Conservation (phyloP, 1,140 invertebrate genomes). For the Brachionus calyciflorus region DNA sequence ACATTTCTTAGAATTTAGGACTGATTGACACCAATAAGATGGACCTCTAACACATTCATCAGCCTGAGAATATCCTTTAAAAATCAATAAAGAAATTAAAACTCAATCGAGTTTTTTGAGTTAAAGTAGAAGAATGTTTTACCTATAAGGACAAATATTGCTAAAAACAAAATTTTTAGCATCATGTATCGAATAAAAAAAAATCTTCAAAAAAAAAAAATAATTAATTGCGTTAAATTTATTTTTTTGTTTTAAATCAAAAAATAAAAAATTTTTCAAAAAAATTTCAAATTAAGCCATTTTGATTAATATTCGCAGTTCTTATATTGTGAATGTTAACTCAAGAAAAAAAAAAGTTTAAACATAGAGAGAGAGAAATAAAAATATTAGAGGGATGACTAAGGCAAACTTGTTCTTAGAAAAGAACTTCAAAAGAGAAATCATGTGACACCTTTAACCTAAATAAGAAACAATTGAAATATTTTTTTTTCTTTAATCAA, state of each 20-base stretch:
- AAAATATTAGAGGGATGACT: background rate
- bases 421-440: background rate
- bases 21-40: conserved; percentile 35
- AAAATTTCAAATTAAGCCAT: conserved; percentile 7
- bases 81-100: background rate
- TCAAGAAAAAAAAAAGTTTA: background rate
- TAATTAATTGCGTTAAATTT: background rate
- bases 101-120: no score
- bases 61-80: background rate
- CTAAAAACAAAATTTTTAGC: conserved; percentile 38
- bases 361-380: no score
- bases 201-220: no score
- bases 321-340: no score
- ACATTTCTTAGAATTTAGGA: conserved; percentile 29
- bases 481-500: background rate
- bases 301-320: background rate
- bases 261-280: no score
- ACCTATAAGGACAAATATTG: background rate
- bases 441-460: conserved; percentile 9
- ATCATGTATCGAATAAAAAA: background rate
- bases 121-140: background rate
- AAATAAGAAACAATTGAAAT: background rate
- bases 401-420: conserved; percentile 10
- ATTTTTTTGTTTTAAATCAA: conserved; percentile 19
- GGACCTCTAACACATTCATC: conserved; percentile 32